phyloP scores from a whole-genome alignment of 2,113 vertebrate genomes.

The Aspidoscelis tigris region DNA sequence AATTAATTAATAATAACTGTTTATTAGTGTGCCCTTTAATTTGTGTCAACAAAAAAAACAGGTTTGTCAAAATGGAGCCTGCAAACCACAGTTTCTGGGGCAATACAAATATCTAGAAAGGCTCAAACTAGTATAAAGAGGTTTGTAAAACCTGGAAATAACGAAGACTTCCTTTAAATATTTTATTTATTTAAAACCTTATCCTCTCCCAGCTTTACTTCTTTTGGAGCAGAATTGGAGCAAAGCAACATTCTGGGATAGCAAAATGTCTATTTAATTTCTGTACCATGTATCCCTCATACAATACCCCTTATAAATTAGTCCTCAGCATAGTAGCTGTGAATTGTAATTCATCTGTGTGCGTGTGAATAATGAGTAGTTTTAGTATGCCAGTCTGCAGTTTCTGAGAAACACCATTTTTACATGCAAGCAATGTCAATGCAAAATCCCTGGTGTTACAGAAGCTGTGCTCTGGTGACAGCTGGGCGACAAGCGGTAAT shows the following conservation, averaged over 20 bases:
- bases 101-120: not conserved
- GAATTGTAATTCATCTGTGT: slow-evolving; percentile 44
- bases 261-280: slow-evolving; percentile 41
- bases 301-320: slow-evolving; percentile 5
- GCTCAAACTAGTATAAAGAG: not conserved
- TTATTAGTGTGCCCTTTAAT: too few species aligned
- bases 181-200: not conserved
- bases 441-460: slow-evolving; percentile 60
- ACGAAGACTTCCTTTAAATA: not conserved
- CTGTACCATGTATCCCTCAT: slow-evolving; percentile 3
- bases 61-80: not conserved
- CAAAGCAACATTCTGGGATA: not conserved
- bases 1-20: too few species aligned
- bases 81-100: not conserved
- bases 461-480: slow-evolving; percentile 72
- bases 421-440: slow-evolving; percentile 66
- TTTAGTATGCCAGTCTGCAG: slow-evolving; percentile 50
- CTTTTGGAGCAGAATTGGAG: not conserved
- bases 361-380: slow-evolving; percentile 52
- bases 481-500: slow-evolving; percentile 75
- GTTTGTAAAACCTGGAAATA: not conserved
- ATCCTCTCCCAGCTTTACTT: not conserved
- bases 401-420: slow-evolving; percentile 64
- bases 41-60: too few species aligned
- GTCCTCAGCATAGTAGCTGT: slow-evolving; percentile 19